Conservation (phyloP, 2,888 invertebrate genomes). For the Troglohyphantes excavatus region DNA sequence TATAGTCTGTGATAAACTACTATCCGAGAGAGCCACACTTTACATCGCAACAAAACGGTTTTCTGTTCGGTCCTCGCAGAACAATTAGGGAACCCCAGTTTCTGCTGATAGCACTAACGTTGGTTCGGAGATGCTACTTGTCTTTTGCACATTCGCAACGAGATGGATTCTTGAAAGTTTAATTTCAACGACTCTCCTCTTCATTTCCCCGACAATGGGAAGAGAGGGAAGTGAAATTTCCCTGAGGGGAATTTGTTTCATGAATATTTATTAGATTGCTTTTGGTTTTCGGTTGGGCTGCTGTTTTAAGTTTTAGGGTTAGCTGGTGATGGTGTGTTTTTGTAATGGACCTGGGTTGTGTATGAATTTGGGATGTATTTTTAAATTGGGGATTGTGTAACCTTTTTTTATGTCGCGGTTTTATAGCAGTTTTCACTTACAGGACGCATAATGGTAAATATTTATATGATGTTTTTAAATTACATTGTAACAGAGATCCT, state of each 20-base stretch:
- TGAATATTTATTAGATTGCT: no score
- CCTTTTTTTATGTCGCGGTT: no score
- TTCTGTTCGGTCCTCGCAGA: neutral
- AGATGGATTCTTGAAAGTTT: slow-evolving; percentile 29
- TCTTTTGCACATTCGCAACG: neutral
- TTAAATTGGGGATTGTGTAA: no score
- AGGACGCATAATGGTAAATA: no score
- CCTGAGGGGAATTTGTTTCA: neutral
- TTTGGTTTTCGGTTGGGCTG: no score
- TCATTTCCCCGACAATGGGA: neutral
- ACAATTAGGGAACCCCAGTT: neutral
- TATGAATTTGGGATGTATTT: no score
- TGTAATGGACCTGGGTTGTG: no score
- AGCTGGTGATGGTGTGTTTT: no score
- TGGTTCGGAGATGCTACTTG: neutral
- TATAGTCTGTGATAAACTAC: slow-evolving; percentile 5
- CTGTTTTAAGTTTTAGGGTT: no score
- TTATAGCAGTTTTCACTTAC: no score
- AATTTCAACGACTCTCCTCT: slow-evolving; percentile 8
- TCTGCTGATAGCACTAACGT: neutral
- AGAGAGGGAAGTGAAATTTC: neutral
- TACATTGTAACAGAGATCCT: no score
- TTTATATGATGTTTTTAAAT: no score
- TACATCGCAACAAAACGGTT: slow-evolving; percentile 3
- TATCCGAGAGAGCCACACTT: neutral